A percentile compares a stretch with the other conserved stretches of the same genome.
Evolutionary conservation across 2,888 invertebrate genomes (phyloP).

Genomic region (Heliconius ismenius): DNA sequence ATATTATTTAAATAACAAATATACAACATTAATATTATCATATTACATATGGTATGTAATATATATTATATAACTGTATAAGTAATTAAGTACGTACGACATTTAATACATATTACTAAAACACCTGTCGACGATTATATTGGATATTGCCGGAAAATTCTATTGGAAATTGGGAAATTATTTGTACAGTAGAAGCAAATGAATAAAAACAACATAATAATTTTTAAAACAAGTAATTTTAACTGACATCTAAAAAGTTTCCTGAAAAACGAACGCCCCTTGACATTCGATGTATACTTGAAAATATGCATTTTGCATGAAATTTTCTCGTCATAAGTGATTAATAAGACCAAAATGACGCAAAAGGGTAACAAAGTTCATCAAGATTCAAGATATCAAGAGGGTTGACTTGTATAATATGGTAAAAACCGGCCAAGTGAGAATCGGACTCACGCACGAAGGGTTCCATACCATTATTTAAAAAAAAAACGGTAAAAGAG

Average conservation of each 20-base stretch:
- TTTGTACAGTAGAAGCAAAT: slow-evolving; percentile 8
- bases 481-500: no score
- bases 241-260: neutral
- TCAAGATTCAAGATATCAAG: slow-evolving; percentile 15
- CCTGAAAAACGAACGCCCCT: slow-evolving; percentile 1
- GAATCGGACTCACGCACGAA: no score
- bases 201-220: neutral
- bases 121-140: neutral
- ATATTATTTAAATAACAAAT: neutral
- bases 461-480: no score
- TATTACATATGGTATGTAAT: neutral
- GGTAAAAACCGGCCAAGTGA: no score
- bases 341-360: slow-evolving; percentile 12
- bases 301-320: slow-evolving; percentile 17
- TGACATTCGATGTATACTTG: slow-evolving; percentile 19
- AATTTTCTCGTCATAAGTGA: slow-evolving; percentile 11
- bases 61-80: neutral
- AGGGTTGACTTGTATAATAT: slow-evolving; percentile 7
- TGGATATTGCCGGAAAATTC: slow-evolving; percentile 7
- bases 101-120: slow-evolving; percentile 8
- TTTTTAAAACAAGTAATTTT: neutral
- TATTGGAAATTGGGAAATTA: neutral
- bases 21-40: no score
- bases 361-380: slow-evolving; percentile 11
- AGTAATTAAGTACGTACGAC: neutral